These are phyloP conservation scores for Polydrusus tereticollis DNA, from an alignment of 2,888 invertebrate species.

Conservation along the genomic window DNA sequence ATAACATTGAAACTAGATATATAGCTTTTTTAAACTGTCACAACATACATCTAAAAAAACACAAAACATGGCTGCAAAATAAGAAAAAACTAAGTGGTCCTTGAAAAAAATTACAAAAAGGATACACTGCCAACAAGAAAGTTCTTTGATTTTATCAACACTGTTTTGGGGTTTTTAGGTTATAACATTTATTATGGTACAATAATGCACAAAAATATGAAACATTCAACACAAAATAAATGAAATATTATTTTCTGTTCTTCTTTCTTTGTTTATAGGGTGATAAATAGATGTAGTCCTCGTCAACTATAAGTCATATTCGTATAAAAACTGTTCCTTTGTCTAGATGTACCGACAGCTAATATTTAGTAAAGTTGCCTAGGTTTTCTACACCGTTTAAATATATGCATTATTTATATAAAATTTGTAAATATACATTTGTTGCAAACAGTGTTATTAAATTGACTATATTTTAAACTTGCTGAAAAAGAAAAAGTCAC, in stretches of 20 bases:
- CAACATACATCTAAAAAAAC: conserved; percentile 46
- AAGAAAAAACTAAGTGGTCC: conserved; percentile 39
- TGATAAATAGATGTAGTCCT: too few relatives aligned
- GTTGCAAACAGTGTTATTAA: too few relatives aligned
- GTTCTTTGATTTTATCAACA: conserved; percentile 64
- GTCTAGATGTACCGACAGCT: too few relatives aligned
- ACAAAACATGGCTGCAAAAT: conserved; percentile 48
- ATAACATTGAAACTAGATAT: conserved; percentile 45
- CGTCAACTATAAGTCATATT: too few relatives aligned
- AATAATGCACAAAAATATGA: conserved; percentile 14
- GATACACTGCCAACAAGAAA: conserved; percentile 59
- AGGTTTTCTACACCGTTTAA: too few relatives aligned
- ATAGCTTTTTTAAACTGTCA: conserved; percentile 41
- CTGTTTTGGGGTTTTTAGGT: conserved; percentile 50
- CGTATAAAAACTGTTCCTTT: too few relatives aligned
- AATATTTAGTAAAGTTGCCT: too few relatives aligned
- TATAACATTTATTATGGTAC: conserved; percentile 1
- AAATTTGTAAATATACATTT: too few relatives aligned
- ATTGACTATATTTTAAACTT: too few relatives aligned
- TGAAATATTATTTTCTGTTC: conserved; percentile 1
- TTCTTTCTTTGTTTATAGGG: too few relatives aligned
- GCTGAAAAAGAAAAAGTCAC: too few relatives aligned
- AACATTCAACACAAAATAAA: neutral
- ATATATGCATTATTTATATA: too few relatives aligned
- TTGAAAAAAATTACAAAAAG: conserved; percentile 49